phyloP scores from a whole-genome alignment of 2,888 invertebrate species.

The Hirtodrosophila alboralis region DNA sequence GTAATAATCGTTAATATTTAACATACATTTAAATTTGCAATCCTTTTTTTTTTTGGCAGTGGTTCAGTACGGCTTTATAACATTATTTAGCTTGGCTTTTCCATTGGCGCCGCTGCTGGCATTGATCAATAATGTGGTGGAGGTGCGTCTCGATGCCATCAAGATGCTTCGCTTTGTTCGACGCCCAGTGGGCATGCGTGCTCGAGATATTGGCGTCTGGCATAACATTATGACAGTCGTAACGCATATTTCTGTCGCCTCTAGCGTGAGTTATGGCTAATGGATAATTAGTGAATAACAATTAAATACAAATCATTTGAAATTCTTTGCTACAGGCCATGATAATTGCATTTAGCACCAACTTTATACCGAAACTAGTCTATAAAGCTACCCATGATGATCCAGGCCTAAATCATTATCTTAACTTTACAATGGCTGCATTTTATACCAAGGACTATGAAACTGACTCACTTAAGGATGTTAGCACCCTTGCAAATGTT shows the following conservation, averaged over 20 bases:
- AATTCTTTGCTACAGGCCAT: constrained; percentile 86
- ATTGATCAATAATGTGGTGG: constrained; percentile 91
- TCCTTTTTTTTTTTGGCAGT: constrained; percentile 85
- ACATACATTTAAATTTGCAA: background rate
- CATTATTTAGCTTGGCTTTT: constrained; percentile 93
- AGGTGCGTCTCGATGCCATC: constrained; percentile 92
- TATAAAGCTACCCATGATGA: constrained; percentile 85
- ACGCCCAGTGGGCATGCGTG: constrained; percentile 90
- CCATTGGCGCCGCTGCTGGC: constrained; percentile 93
- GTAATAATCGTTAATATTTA: background rate
- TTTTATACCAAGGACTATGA: constrained; percentile 88
- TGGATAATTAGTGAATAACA: background rate
- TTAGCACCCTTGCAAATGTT: constrained; percentile 80
- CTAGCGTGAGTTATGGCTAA: constrained; percentile 87
- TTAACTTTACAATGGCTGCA: constrained; percentile 88
- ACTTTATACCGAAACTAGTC: constrained; percentile 91
- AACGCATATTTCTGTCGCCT: constrained; percentile 90
- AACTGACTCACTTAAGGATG: constrained; percentile 67
- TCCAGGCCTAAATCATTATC: constrained; percentile 86
- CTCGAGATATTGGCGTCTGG: constrained; percentile 92
- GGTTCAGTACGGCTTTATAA: constrained; percentile 93
- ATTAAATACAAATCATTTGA: background rate
- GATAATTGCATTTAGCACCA: constrained; percentile 93
- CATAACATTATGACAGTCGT: constrained; percentile 89
- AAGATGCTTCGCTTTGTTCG: constrained; percentile 91